Conservation (phyloP, 1,140 invertebrate species). For the Leptinotarsa undecemlineata region DNA sequence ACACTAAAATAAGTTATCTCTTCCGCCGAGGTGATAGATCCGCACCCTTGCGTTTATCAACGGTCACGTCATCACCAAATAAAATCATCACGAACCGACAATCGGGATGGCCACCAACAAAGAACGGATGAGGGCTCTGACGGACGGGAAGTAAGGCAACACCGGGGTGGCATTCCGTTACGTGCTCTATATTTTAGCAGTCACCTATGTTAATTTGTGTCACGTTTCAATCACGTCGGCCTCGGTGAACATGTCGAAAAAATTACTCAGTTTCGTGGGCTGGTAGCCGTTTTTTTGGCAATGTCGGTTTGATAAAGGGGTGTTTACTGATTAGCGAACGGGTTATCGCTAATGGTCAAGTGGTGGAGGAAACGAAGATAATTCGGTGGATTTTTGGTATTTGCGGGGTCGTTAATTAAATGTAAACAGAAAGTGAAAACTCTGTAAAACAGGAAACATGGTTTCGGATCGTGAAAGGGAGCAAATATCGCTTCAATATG, state of each 20-base stretch:
- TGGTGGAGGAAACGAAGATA: background rate
- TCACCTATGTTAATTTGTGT: background rate
- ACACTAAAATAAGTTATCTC: too few relatives aligned
- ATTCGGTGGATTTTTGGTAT: too few relatives aligned
- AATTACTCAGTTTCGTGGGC: background rate
- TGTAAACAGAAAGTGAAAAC: too few relatives aligned
- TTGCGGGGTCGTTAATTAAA: too few relatives aligned
- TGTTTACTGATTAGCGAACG: conserved; percentile 1
- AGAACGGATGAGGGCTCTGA: background rate
- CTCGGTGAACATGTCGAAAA: background rate
- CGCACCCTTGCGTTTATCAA: background rate
- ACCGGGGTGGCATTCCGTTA: background rate
- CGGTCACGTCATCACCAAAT: background rate
- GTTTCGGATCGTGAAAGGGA: too few relatives aligned
- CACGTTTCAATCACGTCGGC: background rate
- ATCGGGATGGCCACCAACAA: background rate
- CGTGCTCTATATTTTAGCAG: background rate
- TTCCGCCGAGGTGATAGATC: too few relatives aligned
- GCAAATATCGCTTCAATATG: too few relatives aligned
- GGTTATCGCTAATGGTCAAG: background rate
- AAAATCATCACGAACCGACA: background rate
- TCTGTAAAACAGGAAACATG: too few relatives aligned
- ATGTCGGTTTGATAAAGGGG: background rate
- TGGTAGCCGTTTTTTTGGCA: background rate
- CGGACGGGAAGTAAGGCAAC: background rate